These are phyloP conservation scores for Arrhopalites spinosus DNA, from an alignment of 2,888 invertebrate genomes.

Conservation along the genomic window DNA sequence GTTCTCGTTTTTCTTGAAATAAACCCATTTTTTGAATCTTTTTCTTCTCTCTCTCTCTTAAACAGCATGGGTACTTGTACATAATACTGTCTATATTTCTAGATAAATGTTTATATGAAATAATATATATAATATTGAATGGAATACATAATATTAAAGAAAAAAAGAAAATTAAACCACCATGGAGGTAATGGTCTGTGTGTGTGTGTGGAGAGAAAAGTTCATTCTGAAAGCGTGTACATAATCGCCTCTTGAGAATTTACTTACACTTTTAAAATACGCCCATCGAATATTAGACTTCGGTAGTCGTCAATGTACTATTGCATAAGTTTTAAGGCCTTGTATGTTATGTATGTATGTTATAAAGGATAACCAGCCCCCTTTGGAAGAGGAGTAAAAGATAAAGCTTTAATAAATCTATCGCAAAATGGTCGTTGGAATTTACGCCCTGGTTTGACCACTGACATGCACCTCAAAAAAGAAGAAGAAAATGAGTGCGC, in stretches of 20 bases:
- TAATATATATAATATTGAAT: background rate
- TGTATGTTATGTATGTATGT: background rate
- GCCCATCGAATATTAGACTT: slow-evolving; percentile 21
- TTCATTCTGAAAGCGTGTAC: slow-evolving; percentile 23
- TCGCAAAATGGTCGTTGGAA: slow-evolving; percentile 45
- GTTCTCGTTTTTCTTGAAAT: background rate
- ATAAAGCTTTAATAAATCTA: slow-evolving; percentile 43
- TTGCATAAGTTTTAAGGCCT: background rate
- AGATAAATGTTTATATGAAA: background rate
- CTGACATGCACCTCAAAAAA: slow-evolving; percentile 22
- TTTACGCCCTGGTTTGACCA: slow-evolving; percentile 48
- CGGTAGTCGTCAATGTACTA: background rate
- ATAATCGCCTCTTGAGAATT: slow-evolving; percentile 31
- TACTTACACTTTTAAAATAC: slow-evolving; percentile 29
- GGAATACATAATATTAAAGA: too few relatives aligned
- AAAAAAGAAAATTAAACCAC: background rate
- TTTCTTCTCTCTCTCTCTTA: background rate
- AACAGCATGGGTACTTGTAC: background rate
- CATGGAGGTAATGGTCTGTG: background rate
- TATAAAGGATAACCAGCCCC: background rate
- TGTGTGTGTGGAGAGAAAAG: too few relatives aligned
- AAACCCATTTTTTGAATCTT: background rate
- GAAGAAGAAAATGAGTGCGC: slow-evolving; percentile 16
- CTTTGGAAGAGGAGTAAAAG: background rate
- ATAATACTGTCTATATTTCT: background rate